A percentile compares a stretch with the other conserved stretches of the same genome.
Evolutionary conservation across 2,888 invertebrate genomes (phyloP).

Genomic region (Polietes domitor): DNA sequence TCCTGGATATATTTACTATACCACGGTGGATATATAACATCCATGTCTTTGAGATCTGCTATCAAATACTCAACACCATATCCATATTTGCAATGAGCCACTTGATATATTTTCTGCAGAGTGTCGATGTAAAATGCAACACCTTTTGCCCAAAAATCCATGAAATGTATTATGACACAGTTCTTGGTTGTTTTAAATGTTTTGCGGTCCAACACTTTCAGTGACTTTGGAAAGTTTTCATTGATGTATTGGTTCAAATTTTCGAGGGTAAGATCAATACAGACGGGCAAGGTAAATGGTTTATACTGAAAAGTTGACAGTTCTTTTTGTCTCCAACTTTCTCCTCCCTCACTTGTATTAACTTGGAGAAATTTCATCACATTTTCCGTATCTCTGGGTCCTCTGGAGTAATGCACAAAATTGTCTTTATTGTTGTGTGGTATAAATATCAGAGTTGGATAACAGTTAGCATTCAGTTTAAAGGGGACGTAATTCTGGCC

Average conservation of each 20-base stretch:
- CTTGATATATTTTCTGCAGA: conserved; percentile 51
- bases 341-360: background rate
- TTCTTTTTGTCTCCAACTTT: background rate
- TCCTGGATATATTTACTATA: background rate
- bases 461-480: conserved; percentile 57
- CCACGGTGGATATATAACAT: conserved; percentile 56
- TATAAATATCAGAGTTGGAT: conserved; percentile 61
- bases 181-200: background rate
- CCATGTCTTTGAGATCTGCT: conserved; percentile 52
- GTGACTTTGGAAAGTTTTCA: conserved; percentile 26
- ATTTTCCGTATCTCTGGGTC: conserved; percentile 31
- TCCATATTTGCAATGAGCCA: conserved; percentile 3
- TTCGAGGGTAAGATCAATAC: conserved; percentile 28
- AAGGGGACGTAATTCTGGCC: conserved; percentile 63
- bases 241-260: conserved; percentile 37
- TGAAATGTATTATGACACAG: conserved; percentile 49
- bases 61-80: conserved; percentile 43
- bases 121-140: conserved; percentile 26
- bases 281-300: background rate
- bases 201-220: conserved; percentile 41
- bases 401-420: conserved; percentile 49
- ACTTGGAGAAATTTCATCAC: conserved; percentile 59
- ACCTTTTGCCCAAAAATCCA: conserved; percentile 40
- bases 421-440: conserved; percentile 52
- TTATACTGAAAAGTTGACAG: background rate